Evolutionary conservation across 2,113 vertebrate genomes (phyloP).

Genomic region (Chauna torquata): DNA sequence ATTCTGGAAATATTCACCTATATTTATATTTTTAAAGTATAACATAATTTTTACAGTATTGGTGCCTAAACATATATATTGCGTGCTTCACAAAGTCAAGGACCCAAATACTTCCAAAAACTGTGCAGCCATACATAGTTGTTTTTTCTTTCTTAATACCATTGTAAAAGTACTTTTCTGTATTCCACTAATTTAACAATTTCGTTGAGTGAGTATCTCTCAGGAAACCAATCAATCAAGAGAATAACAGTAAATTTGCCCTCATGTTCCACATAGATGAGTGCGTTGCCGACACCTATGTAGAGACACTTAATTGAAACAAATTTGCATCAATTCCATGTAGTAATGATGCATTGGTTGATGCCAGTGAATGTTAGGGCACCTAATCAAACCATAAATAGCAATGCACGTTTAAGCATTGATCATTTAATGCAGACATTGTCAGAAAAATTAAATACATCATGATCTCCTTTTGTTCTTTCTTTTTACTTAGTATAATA

Average conservation of each 20-base stretch:
- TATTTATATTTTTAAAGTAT: neutral
- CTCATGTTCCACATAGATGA: neutral
- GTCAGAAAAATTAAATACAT: constrained; percentile 14
- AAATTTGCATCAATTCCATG: constrained; percentile 36
- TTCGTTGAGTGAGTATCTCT: neutral
- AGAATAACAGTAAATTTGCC: neutral
- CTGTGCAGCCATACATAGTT: neutral
- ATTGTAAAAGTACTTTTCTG: neutral
- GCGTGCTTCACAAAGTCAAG: neutral
- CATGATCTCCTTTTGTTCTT: neutral
- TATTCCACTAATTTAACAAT: neutral
- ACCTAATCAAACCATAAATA: constrained; percentile 31
- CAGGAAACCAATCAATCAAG: neutral
- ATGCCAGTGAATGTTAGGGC: neutral
- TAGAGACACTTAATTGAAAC: neutral
- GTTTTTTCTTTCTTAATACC: neutral
- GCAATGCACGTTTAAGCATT: neutral
- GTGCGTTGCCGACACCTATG: neutral
- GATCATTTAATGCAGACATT: constrained; percentile 15
- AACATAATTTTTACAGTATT: neutral
- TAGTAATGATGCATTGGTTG: neutral
- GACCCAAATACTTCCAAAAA: neutral
- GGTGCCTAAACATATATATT: neutral
- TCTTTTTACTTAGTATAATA: neutral
- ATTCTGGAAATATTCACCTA: neutral